Evolutionary conservation across 2,888 invertebrate genomes (phyloP), one percentile per base, ranked within the genome.

Genomic region (Drosophila cyrtoloma): DNA sequence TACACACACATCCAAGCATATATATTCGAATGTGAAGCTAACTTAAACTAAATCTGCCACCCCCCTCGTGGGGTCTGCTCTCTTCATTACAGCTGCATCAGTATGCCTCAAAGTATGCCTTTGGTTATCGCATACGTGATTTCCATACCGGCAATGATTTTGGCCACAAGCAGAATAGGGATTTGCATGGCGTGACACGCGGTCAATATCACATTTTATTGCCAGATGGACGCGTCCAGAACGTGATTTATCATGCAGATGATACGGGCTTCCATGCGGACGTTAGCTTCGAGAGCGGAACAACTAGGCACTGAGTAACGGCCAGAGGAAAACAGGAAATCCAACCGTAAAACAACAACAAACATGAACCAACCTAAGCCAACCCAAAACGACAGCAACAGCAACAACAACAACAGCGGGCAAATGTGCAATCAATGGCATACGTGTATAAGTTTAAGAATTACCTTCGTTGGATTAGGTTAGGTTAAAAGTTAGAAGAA

Each of bases 161-260:
- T 91, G 96, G 97, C 12, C 97, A 97, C 92, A 95, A 95, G 72
- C 97, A 97, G 93, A 94, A 95, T 52, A 94, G 95, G 81, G 94
- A 95, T 81, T 95, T 95, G 79, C 95, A 95, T 73, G 96, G 96
- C 16, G 95, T 95, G 76, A 95, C 94, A 55, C 95, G 95, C 82
- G 97, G 97, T 19, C 95, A 95, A 75, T 97, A 97, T 94, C 96
- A 97, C 87, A 96, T 97, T 5, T 94, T 96, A 14, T 93, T 97
- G 51, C 97, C 97, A 3, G 97, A 97, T 93, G 97, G 97, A 37
- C 94, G 97, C 77, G 94, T 96, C 90, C 97, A 97, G 93, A 95
- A 95, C 82, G 97, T 97, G 58, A 94, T 95, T 75, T 97, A 97
- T 93, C 95, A 95, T 82, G 97, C 96, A 0, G 97, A 97, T 66